Conservation (phyloP, 2,888 invertebrate species). For the Sepioteuthis lessoniana region DNA sequence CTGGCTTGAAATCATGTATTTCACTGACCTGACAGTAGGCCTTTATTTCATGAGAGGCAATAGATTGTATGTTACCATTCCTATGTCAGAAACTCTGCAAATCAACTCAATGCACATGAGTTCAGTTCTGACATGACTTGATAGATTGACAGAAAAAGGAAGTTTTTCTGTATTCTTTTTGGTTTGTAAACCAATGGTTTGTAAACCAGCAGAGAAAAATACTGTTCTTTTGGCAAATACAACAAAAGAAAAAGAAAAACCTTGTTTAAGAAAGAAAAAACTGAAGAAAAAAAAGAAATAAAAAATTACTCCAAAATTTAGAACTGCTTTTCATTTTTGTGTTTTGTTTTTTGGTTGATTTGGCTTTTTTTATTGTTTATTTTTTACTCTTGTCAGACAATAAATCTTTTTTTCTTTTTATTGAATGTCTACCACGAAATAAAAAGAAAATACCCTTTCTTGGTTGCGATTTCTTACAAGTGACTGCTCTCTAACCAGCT, state of each 20-base stretch:
- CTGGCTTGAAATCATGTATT: too few relatives aligned
- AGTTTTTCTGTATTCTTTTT: background rate
- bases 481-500: conserved; percentile 14
- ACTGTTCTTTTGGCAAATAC: background rate
- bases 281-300: background rate
- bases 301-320: background rate
- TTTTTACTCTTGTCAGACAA: background rate
- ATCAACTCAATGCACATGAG: background rate
- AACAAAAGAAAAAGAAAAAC: background rate
- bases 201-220: background rate
- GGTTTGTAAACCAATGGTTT: background rate
- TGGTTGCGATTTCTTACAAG: conserved; percentile 4
- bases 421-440: background rate
- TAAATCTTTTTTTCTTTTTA: background rate
- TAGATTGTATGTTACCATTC: too few relatives aligned
- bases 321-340: background rate
- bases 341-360: background rate
- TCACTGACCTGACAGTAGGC: too few relatives aligned
- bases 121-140: background rate
- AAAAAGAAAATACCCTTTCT: background rate
- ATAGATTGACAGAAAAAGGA: too few relatives aligned
- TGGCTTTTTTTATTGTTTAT: background rate
- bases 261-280: background rate
- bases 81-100: too few relatives aligned
- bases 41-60: too few relatives aligned